Percentiles rank a stretch among this genome's conserved stretches.
Evolutionary conservation across 2,888 invertebrate genomes (phyloP).

Genomic region (Orchesellides sinensis): DNA sequence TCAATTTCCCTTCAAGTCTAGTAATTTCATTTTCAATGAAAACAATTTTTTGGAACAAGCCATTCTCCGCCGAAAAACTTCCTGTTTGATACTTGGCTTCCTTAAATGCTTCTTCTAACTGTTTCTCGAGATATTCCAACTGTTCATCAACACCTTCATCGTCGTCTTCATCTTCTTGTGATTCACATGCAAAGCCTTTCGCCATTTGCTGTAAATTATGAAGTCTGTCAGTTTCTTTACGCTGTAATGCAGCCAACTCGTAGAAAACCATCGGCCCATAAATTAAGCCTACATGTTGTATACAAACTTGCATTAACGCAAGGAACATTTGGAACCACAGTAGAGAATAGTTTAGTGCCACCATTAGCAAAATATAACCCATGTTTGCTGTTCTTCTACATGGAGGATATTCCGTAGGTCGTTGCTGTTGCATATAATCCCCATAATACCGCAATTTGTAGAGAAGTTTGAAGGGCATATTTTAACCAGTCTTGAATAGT

Average conservation of each 20-base stretch:
- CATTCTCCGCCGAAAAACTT: not conserved
- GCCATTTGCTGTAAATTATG: slow-evolving; percentile 34
- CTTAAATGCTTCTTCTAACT: slow-evolving; percentile 43
- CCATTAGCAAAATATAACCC: slow-evolving; percentile 87
- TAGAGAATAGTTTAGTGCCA: slow-evolving; percentile 82
- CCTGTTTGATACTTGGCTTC: slow-evolving; percentile 2
- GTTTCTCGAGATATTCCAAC: slow-evolving; percentile 42
- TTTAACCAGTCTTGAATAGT: slow-evolving; percentile 71
- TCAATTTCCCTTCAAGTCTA: slow-evolving; percentile 71
- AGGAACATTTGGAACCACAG: slow-evolving; percentile 78
- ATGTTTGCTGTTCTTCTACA: slow-evolving; percentile 91
- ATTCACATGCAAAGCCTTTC: slow-evolving; percentile 26
- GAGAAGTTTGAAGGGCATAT: slow-evolving; percentile 61
- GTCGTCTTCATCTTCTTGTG: slow-evolving; percentile 1
- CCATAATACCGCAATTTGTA: slow-evolving; percentile 69
- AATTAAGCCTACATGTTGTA: slow-evolving; percentile 68
- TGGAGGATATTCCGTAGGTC: slow-evolving; percentile 76
- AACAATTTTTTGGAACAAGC: slow-evolving; percentile 11
- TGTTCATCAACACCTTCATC: slow-evolving; percentile 38
- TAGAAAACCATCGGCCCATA: slow-evolving; percentile 71
- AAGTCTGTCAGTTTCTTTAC: slow-evolving; percentile 31
- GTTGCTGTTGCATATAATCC: slow-evolving; percentile 71
- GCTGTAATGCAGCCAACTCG: slow-evolving; percentile 58
- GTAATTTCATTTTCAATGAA: slow-evolving; percentile 53
- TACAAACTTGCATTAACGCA: slow-evolving; percentile 53